Evolutionary conservation across 2,113 vertebrate genomes (phyloP).

Genomic region (Nanorana parkeri): DNA sequence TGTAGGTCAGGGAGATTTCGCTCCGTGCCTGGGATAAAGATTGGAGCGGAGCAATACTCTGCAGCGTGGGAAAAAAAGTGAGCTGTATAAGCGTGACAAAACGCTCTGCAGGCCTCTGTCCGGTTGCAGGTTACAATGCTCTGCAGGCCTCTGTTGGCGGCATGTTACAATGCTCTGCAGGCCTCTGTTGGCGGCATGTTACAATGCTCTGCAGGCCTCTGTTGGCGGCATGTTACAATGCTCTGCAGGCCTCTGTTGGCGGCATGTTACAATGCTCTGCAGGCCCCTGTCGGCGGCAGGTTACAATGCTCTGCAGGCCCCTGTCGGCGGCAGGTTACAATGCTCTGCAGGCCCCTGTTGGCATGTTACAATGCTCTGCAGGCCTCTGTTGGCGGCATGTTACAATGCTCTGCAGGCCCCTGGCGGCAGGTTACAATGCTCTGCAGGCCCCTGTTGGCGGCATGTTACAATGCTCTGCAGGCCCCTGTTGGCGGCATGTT

Average conservation of each 20-base stretch:
- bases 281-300: not conserved
- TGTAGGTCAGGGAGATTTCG: not conserved
- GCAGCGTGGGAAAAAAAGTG: not conserved
- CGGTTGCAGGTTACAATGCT: too few species aligned
- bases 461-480: not conserved
- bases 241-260: not conserved
- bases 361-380: too few species aligned
- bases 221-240: too few species aligned
- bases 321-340: too few species aligned
- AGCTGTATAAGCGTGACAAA: not conserved
- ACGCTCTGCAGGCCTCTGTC: not conserved
- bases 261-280: not conserved
- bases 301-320: not conserved
- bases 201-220: not conserved
- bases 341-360: too few species aligned
- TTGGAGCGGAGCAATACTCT: not conserved
- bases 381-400: too few species aligned
- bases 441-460: too few species aligned
- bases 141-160: not conserved
- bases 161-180: not conserved
- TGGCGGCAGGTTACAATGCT: too few species aligned
- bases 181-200: not conserved
- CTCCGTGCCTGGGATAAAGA: not conserved
- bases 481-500: not conserved
- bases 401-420: too few species aligned